Evolutionary conservation across 2,113 vertebrate species (phyloP).

Genomic region (Turnix velox): DNA sequence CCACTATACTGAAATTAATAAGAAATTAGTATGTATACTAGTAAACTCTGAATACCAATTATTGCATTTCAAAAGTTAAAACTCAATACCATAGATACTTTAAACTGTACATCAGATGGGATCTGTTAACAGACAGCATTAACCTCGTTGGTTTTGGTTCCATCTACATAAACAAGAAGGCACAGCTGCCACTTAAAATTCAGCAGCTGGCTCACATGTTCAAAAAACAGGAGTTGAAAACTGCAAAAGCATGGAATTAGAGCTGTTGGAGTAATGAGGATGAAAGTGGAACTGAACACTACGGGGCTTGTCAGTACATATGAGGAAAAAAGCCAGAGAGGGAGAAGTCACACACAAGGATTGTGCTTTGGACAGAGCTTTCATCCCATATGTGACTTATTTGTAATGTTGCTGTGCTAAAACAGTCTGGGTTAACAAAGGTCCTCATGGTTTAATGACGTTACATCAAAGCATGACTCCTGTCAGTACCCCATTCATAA

Average conservation of each 20-base stretch:
- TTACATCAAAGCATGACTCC: not conserved
- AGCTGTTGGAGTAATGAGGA: not conserved
- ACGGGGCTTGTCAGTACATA: not conserved
- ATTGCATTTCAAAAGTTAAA: not conserved
- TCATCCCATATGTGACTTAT: not conserved
- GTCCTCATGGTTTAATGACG: not conserved
- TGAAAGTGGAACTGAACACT: not conserved
- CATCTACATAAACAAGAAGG: not conserved
- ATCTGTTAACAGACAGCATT: not conserved
- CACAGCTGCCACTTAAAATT: not conserved
- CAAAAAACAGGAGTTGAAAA: not conserved
- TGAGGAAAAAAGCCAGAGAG: not conserved
- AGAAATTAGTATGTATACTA: accelerated
- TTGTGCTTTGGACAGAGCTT: not conserved
- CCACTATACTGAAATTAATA: not conserved
- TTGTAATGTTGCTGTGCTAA: not conserved
- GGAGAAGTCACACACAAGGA: not conserved
- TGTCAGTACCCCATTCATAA: not conserved
- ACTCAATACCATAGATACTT: not conserved
- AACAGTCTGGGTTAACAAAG: not conserved
- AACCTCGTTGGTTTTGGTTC: not conserved
- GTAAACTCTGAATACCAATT: not conserved
- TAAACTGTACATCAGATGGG: not conserved
- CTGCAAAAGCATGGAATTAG: not conserved
- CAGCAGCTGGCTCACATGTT: not conserved